These are phyloP conservation scores for Torymus aiolomorphi DNA, from an alignment of 2,888 invertebrate genomes.

Conservation along the genomic window DNA sequence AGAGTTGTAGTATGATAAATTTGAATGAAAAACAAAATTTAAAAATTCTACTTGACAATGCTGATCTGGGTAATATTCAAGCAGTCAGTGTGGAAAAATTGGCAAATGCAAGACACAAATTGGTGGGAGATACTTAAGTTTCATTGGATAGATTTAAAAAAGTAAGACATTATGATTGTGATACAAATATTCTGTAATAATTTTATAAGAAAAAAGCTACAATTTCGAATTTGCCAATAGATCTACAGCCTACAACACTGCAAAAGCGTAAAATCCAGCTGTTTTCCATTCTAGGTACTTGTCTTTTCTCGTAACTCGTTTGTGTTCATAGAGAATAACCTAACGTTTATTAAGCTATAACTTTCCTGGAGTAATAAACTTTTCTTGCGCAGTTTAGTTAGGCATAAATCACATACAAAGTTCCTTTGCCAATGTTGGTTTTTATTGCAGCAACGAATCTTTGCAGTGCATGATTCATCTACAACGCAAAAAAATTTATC, in stretches of 20 bases:
- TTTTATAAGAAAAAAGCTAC: constrained; percentile 39
- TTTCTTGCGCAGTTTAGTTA: constrained; percentile 41
- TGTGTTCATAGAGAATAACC: constrained; percentile 40
- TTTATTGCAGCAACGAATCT: constrained; percentile 53
- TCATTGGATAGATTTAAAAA: constrained; percentile 32
- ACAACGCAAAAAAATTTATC: constrained; percentile 10
- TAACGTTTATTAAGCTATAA: constrained; percentile 26
- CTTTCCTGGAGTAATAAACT: constrained; percentile 17
- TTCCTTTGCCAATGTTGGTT: constrained; percentile 54
- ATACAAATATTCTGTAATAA: constrained; percentile 40
- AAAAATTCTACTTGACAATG: constrained; percentile 63
- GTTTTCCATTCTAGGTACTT: constrained; percentile 26
- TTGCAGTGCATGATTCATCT: constrained; percentile 29
- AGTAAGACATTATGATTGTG: constrained; percentile 43
- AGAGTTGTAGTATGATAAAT: constrained; percentile 71
- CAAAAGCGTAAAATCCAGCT: not conserved
- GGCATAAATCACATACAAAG: constrained; percentile 48
- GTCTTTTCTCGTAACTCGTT: constrained; percentile 15
- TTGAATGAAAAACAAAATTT: constrained; percentile 67
- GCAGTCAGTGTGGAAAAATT: constrained; percentile 68
- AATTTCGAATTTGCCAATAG: constrained; percentile 47
- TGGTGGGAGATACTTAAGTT: constrained; percentile 61
- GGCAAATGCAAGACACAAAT: constrained; percentile 66
- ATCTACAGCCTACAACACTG: constrained; percentile 21
- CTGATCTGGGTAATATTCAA: constrained; percentile 65